Conservation (phyloP, 2,113 vertebrate genomes). For the Zosterops hypoxanthus region DNA sequence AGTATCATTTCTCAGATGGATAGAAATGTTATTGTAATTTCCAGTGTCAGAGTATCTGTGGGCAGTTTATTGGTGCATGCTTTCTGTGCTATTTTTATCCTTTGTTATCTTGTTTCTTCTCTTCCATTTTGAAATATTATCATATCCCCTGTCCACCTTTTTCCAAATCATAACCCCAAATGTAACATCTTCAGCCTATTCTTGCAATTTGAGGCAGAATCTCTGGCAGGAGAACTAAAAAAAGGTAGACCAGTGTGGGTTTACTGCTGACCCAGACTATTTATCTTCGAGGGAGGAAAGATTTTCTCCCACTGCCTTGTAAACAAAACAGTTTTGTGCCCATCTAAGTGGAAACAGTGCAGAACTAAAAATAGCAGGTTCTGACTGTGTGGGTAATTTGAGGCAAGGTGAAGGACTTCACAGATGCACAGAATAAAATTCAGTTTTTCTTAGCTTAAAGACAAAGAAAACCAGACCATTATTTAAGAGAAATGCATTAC, state of each 20-base stretch:
- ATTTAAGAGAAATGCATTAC: not conserved
- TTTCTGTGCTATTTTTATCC: conserved; percentile 15
- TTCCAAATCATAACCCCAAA: not conserved
- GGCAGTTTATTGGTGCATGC: not conserved
- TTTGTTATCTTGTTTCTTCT: not conserved
- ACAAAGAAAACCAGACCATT: not conserved
- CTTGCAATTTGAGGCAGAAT: not conserved
- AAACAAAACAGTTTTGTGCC: not conserved
- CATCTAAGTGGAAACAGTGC: not conserved
- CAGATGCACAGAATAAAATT: not conserved
- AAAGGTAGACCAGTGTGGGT: not conserved
- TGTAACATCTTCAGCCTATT: not conserved
- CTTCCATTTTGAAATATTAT: not conserved
- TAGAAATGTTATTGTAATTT: not conserved
- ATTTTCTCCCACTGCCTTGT: not conserved
- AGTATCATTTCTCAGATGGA: not conserved
- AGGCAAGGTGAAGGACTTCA: not conserved
- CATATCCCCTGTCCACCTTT: not conserved
- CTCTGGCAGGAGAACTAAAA: not conserved
- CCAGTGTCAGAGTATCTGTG: not conserved
- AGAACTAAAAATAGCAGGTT: not conserved
- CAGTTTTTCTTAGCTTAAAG: not conserved
- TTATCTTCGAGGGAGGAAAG: not conserved
- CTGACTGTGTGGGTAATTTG: not conserved
- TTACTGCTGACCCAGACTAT: not conserved